These are phyloP conservation scores for Calephelis nemesis DNA, from an alignment of 1,140 invertebrate genomes.

Conservation along the genomic window DNA sequence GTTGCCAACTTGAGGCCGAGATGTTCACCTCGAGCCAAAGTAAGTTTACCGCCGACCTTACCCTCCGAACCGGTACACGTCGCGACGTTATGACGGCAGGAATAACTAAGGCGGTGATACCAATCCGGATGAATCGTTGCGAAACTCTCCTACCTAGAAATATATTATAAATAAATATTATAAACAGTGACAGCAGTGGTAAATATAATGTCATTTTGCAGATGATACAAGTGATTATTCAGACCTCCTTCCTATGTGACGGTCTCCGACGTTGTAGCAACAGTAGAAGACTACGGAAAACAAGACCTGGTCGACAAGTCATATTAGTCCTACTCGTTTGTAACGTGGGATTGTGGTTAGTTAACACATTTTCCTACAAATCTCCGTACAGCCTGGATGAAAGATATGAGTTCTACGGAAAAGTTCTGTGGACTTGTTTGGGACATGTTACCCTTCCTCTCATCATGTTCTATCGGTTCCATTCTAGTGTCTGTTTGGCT, in stretches of 20 bases:
- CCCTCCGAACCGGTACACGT: no score
- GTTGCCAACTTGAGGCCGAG: no score
- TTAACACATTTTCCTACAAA: slow-evolving; percentile 89
- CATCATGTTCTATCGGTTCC: slow-evolving; percentile 90
- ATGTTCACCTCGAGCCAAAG: no score
- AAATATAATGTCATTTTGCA: slow-evolving; percentile 40
- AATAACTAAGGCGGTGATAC: no score
- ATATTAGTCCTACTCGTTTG: slow-evolving; percentile 87
- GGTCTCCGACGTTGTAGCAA: slow-evolving; percentile 85
- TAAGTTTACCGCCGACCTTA: no score
- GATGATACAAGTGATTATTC: slow-evolving; percentile 83
- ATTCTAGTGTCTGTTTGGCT: slow-evolving; percentile 88
- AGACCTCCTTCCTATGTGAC: slow-evolving; percentile 88
- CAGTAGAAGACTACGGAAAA: slow-evolving; percentile 74
- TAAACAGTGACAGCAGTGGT: no score
- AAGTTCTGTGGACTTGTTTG: slow-evolving; percentile 81
- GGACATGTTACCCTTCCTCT: slow-evolving; percentile 86
- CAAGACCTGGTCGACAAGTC: slow-evolving; percentile 87
- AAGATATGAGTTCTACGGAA: slow-evolving; percentile 84
- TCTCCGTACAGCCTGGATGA: slow-evolving; percentile 81
- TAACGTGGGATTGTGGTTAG: slow-evolving; percentile 89
- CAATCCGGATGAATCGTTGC: no score
- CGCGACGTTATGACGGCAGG: no score
- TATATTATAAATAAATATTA: no score
- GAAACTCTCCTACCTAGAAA: no score